A percentile compares a stretch with the other conserved stretches of the same genome.
phyloP scores from a whole-genome alignment of 2,113 vertebrate species.

The Orthonyx spaldingii region DNA sequence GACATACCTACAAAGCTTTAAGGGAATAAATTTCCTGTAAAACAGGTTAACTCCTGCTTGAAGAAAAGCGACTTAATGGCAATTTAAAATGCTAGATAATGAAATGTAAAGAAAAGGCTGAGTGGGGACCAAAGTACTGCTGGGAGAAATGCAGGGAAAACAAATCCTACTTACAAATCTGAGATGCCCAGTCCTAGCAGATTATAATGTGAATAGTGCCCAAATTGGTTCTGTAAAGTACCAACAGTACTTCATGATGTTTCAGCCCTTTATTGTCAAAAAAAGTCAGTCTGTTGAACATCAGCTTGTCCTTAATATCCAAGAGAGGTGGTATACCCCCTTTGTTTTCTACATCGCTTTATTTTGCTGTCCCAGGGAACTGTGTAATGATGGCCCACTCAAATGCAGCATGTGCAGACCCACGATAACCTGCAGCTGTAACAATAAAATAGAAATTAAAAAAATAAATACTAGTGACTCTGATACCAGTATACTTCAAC shows the following conservation, averaged over 20 bases:
- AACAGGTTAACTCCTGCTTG: neutral
- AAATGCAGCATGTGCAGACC: neutral
- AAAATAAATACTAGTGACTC: neutral
- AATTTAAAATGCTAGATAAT: neutral
- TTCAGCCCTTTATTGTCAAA: neutral
- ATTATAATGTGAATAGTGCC: neutral
- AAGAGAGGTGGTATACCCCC: neutral
- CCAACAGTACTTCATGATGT: neutral
- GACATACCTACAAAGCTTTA: neutral
- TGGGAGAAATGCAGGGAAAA: neutral
- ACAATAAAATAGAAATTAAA: neutral
- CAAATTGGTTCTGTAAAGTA: neutral
- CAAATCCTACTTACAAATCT: neutral
- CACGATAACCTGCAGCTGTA: neutral
- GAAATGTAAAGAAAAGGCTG: neutral
- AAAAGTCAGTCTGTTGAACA: neutral
- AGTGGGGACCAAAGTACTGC: neutral
- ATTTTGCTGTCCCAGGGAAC: neutral
- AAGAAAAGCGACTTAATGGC: neutral
- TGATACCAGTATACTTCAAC: neutral
- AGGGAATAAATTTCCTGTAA: neutral
- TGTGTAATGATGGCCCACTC: neutral
- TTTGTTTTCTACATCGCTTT: neutral
- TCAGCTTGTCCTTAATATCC: neutral
- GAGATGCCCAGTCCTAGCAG: neutral